Evolutionary conservation across 2,888 invertebrate species (phyloP).

Genomic region (Gibbula magus): DNA sequence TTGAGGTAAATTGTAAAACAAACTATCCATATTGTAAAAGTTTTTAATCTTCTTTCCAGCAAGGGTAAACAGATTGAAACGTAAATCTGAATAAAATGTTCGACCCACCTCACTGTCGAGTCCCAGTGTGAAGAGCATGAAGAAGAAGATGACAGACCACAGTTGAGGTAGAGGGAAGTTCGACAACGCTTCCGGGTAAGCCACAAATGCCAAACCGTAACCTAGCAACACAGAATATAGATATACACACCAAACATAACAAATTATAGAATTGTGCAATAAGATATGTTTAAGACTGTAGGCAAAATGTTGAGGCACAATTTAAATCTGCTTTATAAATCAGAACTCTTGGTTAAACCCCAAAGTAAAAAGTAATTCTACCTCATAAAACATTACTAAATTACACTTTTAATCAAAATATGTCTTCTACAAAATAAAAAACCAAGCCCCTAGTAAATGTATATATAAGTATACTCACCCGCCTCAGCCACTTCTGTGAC

Average conservation of each 20-base stretch:
- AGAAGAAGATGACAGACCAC: slow-evolving; percentile 52
- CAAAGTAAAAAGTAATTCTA: too few species aligned
- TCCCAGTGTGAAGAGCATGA: slow-evolving; percentile 28
- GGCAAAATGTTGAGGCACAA: too few species aligned
- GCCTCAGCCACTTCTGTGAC: slow-evolving; percentile 53
- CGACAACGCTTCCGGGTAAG: slow-evolving; percentile 62
- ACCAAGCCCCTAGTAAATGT: too few species aligned
- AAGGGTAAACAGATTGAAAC: too few species aligned
- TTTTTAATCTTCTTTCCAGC: background rate
- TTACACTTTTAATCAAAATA: too few species aligned
- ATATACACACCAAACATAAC: too few species aligned
- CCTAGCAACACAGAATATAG: slow-evolving; percentile 73
- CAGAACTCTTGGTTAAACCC: too few species aligned
- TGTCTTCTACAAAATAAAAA: too few species aligned
- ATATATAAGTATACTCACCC: slow-evolving; percentile 30
- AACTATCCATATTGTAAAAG: background rate
- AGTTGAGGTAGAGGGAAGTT: slow-evolving; percentile 17
- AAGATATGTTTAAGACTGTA: too few species aligned
- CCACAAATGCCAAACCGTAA: slow-evolving; percentile 76
- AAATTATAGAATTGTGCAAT: too few species aligned
- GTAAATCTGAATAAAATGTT: slow-evolving; percentile 37
- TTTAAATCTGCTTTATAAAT: too few species aligned
- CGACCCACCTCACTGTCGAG: slow-evolving; percentile 33
- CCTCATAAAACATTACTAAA: too few species aligned
- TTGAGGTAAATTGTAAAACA: slow-evolving; percentile 53